Conservation (phyloP, 2,797 vertebrate genomes). For the Artibeus jamaicensis region DNA sequence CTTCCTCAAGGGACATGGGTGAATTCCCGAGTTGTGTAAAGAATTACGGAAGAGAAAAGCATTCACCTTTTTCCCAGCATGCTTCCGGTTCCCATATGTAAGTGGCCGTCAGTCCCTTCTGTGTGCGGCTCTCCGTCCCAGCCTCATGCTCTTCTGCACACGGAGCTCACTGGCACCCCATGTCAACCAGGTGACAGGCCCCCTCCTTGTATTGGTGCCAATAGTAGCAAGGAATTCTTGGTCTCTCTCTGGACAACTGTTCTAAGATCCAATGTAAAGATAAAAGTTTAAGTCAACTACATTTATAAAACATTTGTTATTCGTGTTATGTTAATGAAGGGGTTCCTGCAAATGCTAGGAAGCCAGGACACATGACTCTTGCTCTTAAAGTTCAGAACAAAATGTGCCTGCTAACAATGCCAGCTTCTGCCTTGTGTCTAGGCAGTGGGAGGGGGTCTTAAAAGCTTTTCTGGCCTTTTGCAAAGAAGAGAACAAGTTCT, state of each 20-base stretch:
- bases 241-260: neutral
- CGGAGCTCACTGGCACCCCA: neutral
- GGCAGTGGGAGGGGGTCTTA: neutral
- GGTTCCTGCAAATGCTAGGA: neutral
- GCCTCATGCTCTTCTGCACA: neutral
- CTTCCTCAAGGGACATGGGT: neutral
- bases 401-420: neutral
- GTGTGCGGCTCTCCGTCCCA: neutral
- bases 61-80: neutral
- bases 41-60: neutral
- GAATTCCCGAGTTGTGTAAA: neutral
- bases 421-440: neutral
- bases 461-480: neutral
- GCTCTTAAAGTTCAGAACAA: neutral
- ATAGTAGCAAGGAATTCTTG: neutral
- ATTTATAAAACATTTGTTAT: neutral
- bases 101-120: neutral
- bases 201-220: neutral
- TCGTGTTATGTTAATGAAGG: neutral
- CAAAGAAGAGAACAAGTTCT: neutral
- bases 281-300: neutral
- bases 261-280: neutral
- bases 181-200: neutral
- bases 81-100: neutral
- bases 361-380: neutral